phyloP scores from a whole-genome alignment of 2,888 invertebrate genomes.

The Entomobrya multifasciata region DNA sequence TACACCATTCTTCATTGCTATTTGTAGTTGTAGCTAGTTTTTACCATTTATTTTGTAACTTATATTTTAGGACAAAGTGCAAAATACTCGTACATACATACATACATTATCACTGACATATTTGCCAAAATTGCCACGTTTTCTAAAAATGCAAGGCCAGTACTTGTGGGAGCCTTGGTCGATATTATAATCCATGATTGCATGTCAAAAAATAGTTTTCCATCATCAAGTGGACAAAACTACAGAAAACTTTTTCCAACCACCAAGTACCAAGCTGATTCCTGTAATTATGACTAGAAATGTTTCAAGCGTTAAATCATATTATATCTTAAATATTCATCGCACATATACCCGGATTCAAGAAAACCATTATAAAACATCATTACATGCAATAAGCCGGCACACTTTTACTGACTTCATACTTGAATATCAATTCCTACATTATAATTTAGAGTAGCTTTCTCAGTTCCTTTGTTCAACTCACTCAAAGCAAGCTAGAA shows the following conservation, averaged over 20 bases:
- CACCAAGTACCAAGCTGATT: slow-evolving; percentile 40
- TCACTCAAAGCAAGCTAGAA: neutral
- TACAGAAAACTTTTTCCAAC: neutral
- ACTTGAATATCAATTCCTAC: neutral
- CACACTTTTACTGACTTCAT: neutral
- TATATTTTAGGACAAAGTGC: no score
- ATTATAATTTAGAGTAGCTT: neutral
- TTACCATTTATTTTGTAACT: no score
- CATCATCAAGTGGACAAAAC: neutral
- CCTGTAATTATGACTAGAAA: slow-evolving; percentile 22
- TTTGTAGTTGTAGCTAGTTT: no score
- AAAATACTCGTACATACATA: no score
- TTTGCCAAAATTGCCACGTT: no score
- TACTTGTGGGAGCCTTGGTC: neutral
- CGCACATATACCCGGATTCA: no score
- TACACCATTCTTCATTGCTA: no score
- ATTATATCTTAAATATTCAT: no score
- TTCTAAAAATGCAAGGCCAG: slow-evolving; percentile 2
- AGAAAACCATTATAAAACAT: no score
- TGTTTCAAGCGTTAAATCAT: no score
- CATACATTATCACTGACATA: no score
- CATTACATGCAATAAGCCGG: no score
- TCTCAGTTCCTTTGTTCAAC: slow-evolving; percentile 13
- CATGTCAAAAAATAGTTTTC: slow-evolving; percentile 44
- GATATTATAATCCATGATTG: slow-evolving; percentile 12